Evolutionary conservation across 2,113 vertebrate genomes (phyloP).

Genomic region (Tachysurus vachellii): DNA sequence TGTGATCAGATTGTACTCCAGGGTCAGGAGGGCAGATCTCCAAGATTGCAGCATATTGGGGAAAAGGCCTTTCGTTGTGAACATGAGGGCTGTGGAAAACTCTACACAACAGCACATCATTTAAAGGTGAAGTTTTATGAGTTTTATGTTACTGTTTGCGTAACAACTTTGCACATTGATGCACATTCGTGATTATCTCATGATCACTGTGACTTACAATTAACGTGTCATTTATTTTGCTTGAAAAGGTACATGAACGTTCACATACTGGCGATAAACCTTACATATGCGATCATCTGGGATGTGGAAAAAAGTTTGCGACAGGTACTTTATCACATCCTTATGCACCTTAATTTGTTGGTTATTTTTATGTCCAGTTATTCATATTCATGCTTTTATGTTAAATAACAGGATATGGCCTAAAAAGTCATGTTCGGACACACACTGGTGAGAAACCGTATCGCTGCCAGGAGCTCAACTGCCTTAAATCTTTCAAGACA

Average conservation of each 20-base stretch:
- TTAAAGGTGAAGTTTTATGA: slow-evolving; percentile 79
- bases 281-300: slow-evolving; percentile 88
- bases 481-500: slow-evolving; percentile 97
- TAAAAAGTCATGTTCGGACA: slow-evolving; percentile 96
- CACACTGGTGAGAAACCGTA: slow-evolving; percentile 99
- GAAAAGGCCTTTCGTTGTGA: slow-evolving; percentile 97
- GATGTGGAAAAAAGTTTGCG: slow-evolving; percentile 97
- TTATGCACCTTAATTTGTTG: background rate
- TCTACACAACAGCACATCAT: slow-evolving; percentile 97
- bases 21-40: slow-evolving; percentile 79
- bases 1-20: slow-evolving; percentile 89
- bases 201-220: background rate
- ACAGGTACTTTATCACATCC: slow-evolving; percentile 78
- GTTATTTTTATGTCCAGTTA: background rate
- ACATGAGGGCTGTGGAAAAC: slow-evolving; percentile 95
- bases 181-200: background rate
- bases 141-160: background rate
- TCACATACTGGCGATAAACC: slow-evolving; percentile 98
- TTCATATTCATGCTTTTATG: background rate
- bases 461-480: slow-evolving; percentile 92
- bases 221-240: background rate
- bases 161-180: background rate
- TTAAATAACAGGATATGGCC: slow-evolving; percentile 81
- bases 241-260: slow-evolving; percentile 89
- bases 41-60: slow-evolving; percentile 84